Conservation (phyloP, 2,888 invertebrate species). For the Sthenelais limicola region DNA sequence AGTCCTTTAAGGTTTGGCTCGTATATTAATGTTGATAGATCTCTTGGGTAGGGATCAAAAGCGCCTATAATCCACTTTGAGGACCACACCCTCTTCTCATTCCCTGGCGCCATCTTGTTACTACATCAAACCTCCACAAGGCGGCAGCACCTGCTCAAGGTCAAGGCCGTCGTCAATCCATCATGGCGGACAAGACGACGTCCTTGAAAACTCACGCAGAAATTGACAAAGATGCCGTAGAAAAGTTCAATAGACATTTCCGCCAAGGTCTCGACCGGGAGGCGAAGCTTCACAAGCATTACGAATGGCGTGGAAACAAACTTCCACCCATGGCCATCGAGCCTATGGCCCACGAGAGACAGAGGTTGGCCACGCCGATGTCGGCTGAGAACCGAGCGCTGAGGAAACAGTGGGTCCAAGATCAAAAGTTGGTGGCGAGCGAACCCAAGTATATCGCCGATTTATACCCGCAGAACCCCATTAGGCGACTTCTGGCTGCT, state of each 20-base stretch:
- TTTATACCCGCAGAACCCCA: slow-evolving; percentile 58
- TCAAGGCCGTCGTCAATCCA: too few species aligned
- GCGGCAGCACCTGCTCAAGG: too few species aligned
- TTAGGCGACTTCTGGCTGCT: slow-evolving; percentile 57
- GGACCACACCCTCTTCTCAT: too few species aligned
- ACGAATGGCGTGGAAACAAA: slow-evolving; percentile 59
- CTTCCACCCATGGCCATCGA: slow-evolving; percentile 68
- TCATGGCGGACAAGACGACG: slow-evolving; percentile 3
- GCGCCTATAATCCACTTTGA: too few species aligned
- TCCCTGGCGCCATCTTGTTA: too few species aligned
- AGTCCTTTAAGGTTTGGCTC: too few species aligned
- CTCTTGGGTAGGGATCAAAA: too few species aligned
- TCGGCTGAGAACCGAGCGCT: slow-evolving; percentile 65
- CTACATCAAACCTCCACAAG: too few species aligned
- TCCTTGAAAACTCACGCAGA: slow-evolving; percentile 47
- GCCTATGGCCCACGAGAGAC: slow-evolving; percentile 62
- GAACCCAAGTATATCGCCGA: slow-evolving; percentile 64
- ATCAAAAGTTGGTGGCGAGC: slow-evolving; percentile 64
- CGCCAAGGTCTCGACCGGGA: slow-evolving; percentile 43
- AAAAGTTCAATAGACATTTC: slow-evolving; percentile 48
- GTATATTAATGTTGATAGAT: too few species aligned
- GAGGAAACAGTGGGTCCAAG: slow-evolving; percentile 67
- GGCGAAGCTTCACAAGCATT: slow-evolving; percentile 46
- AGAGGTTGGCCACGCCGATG: slow-evolving; percentile 62
- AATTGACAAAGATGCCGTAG: slow-evolving; percentile 50